phyloP scores from a whole-genome alignment of 23 tunicate genomes.

The Phallusia fumigata region DNA sequence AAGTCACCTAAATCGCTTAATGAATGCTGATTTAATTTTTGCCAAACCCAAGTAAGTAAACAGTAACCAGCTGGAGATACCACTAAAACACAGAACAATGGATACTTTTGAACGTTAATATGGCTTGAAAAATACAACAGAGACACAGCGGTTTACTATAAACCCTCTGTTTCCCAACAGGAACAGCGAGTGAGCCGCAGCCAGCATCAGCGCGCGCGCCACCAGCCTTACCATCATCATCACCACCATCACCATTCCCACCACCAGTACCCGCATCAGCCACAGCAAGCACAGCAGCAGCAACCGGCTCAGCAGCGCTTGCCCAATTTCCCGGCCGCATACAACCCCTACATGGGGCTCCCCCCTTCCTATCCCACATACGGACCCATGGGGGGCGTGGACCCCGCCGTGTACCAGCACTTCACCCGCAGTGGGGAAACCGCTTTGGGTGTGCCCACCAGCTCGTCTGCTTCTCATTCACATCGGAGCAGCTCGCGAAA shows the following conservation, averaged over 20 bases:
- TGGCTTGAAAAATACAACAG: no score
- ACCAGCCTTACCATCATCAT: constrained; percentile 19
- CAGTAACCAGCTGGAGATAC: no score
- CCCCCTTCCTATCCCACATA: constrained; percentile 19
- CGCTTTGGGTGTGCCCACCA: not conserved
- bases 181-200: constrained; percentile 8
- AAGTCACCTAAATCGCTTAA: constrained; percentile 16
- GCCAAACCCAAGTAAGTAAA: no score
- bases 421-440: not conserved
- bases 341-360: constrained; percentile 14
- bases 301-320: not conserved
- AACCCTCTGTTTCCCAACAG: constrained; percentile 16
- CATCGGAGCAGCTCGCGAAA: constrained; percentile 20
- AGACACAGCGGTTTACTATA: not conserved
- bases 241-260: constrained; percentile 36
- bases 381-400: constrained; percentile 19
- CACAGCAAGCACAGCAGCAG: not conserved
- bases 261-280: not conserved
- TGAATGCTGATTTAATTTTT: no score
- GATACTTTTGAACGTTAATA: no score
- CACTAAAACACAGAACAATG: no score
- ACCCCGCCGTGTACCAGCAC: constrained; percentile 15
- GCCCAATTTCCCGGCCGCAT: constrained; percentile 9
- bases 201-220: not conserved
- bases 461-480: not conserved